phyloP scores from a whole-genome alignment of 1,140 invertebrate genomes.

The Charaxes varanes region DNA sequence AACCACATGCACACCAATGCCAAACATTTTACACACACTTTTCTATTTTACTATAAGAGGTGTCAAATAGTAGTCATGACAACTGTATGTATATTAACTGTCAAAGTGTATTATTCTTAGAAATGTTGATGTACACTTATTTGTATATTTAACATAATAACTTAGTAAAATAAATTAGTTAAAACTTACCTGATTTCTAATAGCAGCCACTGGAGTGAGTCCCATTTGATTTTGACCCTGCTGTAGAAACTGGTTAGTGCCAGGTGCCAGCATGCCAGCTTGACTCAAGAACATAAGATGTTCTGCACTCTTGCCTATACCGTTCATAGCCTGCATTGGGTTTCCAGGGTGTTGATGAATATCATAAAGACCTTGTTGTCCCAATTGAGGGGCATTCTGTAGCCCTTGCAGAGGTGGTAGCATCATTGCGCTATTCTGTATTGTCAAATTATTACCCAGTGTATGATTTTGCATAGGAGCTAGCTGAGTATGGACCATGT shows the following conservation, averaged over 20 bases:
- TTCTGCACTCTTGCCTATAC: conserved; percentile 76
- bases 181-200: conserved; percentile 71
- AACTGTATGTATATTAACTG: too few species aligned
- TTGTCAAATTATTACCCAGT: conserved; percentile 55
- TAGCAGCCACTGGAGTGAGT: conserved; percentile 73
- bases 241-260: conserved; percentile 78
- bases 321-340: conserved; percentile 74
- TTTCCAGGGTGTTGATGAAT: conserved; percentile 71
- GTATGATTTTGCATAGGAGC: conserved; percentile 66
- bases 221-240: conserved; percentile 76
- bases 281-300: conserved; percentile 82
- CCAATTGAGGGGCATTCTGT: conserved; percentile 58
- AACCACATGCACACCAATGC: too few species aligned
- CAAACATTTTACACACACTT: too few species aligned
- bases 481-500: conserved; percentile 70
- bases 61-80: too few species aligned
- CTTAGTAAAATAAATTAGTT: not conserved
- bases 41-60: too few species aligned
- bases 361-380: conserved; percentile 74
- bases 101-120: too few species aligned
- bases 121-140: too few species aligned
- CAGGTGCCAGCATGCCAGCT: conserved; percentile 77
- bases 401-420: conserved; percentile 60
- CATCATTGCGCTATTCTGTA: conserved; percentile 66
- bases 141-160: too few species aligned